phyloP scores from a whole-genome alignment of 2,797 vertebrate genomes.

The Arrhamphus sclerolepis region DNA sequence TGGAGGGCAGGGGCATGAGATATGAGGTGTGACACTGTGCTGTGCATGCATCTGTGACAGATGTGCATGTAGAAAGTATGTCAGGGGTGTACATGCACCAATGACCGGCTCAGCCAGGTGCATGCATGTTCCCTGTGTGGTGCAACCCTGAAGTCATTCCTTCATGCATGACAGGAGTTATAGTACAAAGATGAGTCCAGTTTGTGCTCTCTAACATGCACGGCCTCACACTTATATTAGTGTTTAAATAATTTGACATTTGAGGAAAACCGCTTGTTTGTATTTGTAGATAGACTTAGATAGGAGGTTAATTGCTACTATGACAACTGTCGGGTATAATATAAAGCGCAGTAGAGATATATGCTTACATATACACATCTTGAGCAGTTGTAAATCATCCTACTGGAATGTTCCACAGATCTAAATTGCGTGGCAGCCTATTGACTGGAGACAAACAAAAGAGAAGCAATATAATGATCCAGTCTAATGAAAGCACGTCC shows the following conservation, averaged over 20 bases:
- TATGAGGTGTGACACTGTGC: slow-evolving; percentile 15
- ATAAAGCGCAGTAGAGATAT: too few relatives aligned
- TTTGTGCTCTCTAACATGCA: background rate
- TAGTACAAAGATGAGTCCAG: slow-evolving; percentile 1
- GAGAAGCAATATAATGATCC: slow-evolving; percentile 50
- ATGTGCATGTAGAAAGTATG: slow-evolving; percentile 61
- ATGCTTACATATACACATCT: background rate
- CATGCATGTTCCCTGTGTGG: slow-evolving; percentile 33
- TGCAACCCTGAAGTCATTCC: slow-evolving; percentile 34
- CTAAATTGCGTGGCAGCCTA: slow-evolving; percentile 22
- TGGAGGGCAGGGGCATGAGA: slow-evolving; percentile 20
- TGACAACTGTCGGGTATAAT: too few relatives aligned
- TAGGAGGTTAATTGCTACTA: too few relatives aligned
- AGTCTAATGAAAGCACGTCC: slow-evolving; percentile 44
- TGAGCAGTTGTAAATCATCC: slow-evolving; percentile 29
- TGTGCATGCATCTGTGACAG: slow-evolving; percentile 56
- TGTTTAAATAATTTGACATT: background rate
- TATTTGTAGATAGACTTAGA: too few relatives aligned
- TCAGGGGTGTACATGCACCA: slow-evolving; percentile 55
- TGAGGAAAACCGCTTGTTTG: too few relatives aligned
- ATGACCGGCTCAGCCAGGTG: slow-evolving; percentile 65
- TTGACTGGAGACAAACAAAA: slow-evolving; percentile 52
- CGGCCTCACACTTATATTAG: background rate
- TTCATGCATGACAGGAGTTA: slow-evolving; percentile 50
- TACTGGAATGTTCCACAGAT: slow-evolving; percentile 19